phyloP scores from a whole-genome alignment of 2,888 invertebrate species.

The Archaeoteleia sp. region DNA sequence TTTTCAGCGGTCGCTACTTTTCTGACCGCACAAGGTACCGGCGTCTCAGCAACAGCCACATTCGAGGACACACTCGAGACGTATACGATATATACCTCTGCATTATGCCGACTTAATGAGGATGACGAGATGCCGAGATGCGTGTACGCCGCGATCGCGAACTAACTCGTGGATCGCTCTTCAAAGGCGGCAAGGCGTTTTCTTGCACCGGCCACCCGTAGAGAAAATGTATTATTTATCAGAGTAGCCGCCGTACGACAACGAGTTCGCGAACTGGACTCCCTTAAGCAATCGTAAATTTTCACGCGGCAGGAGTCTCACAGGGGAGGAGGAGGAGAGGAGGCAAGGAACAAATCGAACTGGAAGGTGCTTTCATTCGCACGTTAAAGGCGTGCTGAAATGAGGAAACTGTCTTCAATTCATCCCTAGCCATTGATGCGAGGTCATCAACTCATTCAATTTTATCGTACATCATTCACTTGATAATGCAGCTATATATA shows the following conservation, averaged over 20 bases:
- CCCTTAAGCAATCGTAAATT: conserved; percentile 59
- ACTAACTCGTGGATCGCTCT: conserved; percentile 49
- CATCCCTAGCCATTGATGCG: neutral
- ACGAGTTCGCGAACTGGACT: conserved; percentile 11
- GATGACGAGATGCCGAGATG: conserved; percentile 58
- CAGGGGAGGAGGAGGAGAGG: neutral
- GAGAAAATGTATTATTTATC: conserved; percentile 66
- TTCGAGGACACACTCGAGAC: conserved; percentile 4
- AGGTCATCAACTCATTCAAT: too few relatives aligned
- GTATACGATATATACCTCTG: conserved; percentile 5
- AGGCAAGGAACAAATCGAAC: neutral
- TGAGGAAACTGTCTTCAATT: too few relatives aligned
- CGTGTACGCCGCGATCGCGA: conserved; percentile 48
- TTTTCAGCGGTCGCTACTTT: conserved; percentile 1
- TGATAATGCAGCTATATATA: too few relatives aligned
- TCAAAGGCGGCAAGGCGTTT: conserved; percentile 61
- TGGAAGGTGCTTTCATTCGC: neutral
- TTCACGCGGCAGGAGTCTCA: conserved; percentile 43
- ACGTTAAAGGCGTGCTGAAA: too few relatives aligned
- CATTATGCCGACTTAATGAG: conserved; percentile 60
- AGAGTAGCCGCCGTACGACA: conserved; percentile 49
- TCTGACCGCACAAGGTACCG: neutral
- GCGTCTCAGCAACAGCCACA: neutral
- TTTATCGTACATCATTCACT: too few relatives aligned
- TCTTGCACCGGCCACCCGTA: conserved; percentile 60